phyloP scores from a whole-genome alignment of 2,888 invertebrate species.

The Ophioninae sp. region DNA sequence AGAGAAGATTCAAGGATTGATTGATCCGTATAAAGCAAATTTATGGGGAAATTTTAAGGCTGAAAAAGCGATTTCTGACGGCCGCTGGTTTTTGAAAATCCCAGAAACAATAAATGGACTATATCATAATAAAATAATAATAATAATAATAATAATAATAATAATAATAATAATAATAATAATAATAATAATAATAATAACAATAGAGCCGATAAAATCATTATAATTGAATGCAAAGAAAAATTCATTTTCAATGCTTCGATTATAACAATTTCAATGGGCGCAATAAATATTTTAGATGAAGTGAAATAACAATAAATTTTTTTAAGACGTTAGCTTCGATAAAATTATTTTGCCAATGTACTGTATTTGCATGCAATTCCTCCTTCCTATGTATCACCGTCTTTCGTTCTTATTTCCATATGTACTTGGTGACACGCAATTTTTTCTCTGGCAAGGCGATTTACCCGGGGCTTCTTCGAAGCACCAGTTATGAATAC shows the following conservation, averaged over 20 bases:
- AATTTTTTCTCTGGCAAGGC: conserved; percentile 40
- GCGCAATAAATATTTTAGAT: too few species aligned
- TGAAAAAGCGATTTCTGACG: background rate
- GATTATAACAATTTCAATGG: too few species aligned
- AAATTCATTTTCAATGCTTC: background rate
- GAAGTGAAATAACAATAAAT: too few species aligned
- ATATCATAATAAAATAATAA: too few species aligned
- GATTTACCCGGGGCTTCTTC: conserved; percentile 57
- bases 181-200: too few species aligned
- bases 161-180: too few species aligned
- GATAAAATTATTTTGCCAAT: too few species aligned
- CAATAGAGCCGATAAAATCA: too few species aligned
- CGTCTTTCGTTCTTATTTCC: conserved; percentile 24
- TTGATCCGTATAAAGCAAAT: conserved; percentile 1
- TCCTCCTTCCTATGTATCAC: conserved; percentile 4
- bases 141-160: too few species aligned
- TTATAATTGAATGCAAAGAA: too few species aligned
- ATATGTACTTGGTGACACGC: conserved; percentile 21
- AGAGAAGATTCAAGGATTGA: background rate
- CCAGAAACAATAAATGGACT: too few species aligned
- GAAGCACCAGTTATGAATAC: conserved; percentile 62
- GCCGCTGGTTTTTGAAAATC: background rate
- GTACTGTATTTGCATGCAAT: background rate
- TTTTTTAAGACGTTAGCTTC: too few species aligned
- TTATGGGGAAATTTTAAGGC: background rate